phyloP scores from a whole-genome alignment of 2,888 invertebrate genomes.

The Phorcus lineatus region DNA sequence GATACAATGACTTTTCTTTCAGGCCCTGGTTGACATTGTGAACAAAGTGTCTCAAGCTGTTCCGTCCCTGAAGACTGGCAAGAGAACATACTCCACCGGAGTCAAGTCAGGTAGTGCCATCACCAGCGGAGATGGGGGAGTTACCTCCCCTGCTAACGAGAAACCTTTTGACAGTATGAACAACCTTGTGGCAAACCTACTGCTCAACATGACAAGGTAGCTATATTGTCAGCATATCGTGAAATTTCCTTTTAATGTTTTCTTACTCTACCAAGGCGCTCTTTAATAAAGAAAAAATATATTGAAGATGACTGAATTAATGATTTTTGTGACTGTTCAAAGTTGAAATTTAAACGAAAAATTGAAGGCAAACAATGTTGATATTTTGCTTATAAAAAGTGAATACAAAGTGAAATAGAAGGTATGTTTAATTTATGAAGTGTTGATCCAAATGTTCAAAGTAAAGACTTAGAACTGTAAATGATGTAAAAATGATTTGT shows the following conservation, averaged over 20 bases:
- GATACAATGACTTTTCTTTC: background rate
- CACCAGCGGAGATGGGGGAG: conserved; percentile 64
- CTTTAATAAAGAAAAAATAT: no score
- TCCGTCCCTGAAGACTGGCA: conserved; percentile 68
- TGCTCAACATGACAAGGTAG: conserved; percentile 76
- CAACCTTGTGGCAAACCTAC: conserved; percentile 75
- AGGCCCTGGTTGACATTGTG: conserved; percentile 73
- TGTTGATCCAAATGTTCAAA: no score
- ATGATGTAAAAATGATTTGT: background rate
- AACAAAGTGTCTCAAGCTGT: conserved; percentile 70
- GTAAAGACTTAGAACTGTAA: no score
- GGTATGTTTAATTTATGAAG: no score
- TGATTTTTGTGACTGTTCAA: no score
- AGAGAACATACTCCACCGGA: conserved; percentile 60
- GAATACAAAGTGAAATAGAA: no score
- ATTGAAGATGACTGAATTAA: background rate
- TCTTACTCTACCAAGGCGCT: no score
- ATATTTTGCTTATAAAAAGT: background rate
- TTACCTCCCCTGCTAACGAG: conserved; percentile 61
- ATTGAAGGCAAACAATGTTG: background rate
- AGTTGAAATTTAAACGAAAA: no score
- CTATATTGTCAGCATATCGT: background rate
- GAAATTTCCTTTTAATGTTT: no score
- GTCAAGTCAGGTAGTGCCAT: conserved; percentile 70
- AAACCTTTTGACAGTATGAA: conserved; percentile 77